These are phyloP conservation scores for Leptopilina drosophilae DNA, from an alignment of 2,888 invertebrate genomes.

Conservation along the genomic window DNA sequence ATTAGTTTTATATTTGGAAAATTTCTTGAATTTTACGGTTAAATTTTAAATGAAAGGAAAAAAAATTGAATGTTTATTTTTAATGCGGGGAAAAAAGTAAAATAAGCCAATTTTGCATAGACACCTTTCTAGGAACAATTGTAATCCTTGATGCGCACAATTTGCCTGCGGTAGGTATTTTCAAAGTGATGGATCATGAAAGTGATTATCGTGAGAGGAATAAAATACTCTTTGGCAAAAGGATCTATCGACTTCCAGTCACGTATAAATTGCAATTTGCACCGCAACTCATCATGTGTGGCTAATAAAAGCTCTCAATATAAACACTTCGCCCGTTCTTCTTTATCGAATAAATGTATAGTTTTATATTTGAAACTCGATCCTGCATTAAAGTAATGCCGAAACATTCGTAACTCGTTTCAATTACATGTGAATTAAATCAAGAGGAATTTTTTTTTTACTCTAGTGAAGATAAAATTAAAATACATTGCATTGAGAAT, in stretches of 20 bases:
- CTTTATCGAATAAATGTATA: conserved; percentile 51
- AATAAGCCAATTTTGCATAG: background rate
- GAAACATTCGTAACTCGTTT: background rate
- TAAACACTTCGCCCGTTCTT: conserved; percentile 62
- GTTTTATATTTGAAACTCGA: conserved; percentile 1
- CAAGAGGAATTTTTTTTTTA: no score
- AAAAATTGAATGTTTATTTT: no score
- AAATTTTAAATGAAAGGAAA: no score
- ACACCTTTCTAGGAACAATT: conserved; percentile 22
- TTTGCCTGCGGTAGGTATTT: conserved; percentile 13
- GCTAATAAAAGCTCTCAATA: conserved; percentile 60
- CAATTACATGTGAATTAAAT: no score
- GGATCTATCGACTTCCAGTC: conserved; percentile 63
- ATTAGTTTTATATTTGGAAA: no score
- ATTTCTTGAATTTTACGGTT: no score
- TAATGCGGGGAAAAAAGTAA: background rate
- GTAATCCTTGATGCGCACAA: background rate
- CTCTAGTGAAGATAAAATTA: no score
- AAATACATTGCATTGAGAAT: no score
- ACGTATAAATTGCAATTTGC: conserved; percentile 57
- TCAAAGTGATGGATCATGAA: conserved; percentile 46
- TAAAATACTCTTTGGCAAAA: conserved; percentile 54
- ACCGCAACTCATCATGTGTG: conserved; percentile 60
- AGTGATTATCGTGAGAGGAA: conserved; percentile 65
- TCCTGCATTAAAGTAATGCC: background rate